Base-by-base conservation (phyloP, 1,140 invertebrate species). In the Neodiprion pinetum region DNA sequence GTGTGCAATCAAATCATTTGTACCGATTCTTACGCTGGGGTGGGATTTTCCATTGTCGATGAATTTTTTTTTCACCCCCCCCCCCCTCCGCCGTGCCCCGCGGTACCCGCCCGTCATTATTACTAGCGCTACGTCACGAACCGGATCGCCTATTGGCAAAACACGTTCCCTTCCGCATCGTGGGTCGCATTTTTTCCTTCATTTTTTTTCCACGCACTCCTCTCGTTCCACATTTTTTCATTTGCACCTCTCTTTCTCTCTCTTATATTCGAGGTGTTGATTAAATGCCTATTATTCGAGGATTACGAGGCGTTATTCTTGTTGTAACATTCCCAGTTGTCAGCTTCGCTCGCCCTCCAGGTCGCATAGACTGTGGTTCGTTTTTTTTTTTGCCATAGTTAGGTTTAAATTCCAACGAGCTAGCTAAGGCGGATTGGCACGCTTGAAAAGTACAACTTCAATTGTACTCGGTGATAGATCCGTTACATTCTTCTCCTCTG, bases 91-190 rank as follows among this genome's bases (percentile, higher is more conserved):
- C 74, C 61, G 73, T 81, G 79, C 68, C 69, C 78, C 77, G 74
- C 76, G 78, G 75, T 74, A 75, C 79, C 66, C 75, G 48, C 79
- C 79, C 82, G 80, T 81, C n/a, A 61, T 61, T 61, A 61, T 61
- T 61, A 12, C 28, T 40, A 40, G 28, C 11, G n/a, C 53, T 61
- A 61, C 53, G 53, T 61, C 68, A n/a, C 21, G n/a, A 40, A 48
- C 73, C 21, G 50, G 23, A 66, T 70, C 48, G 70, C 69, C 71
- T 75, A 66, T 67, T 75, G 70, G 28, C 61, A 73, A 71, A 53
- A 73, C 66, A 71, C 28, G 53, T 61, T 61, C 53, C 5, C 53
- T 61, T 61, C 53, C 0, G n/a, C 53, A 61, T 61, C 53, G 53
- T 61, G 53, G 53, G 53, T 61, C 53, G 53, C 53, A 17, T 61